A percentile compares a stretch with the other conserved stretches of the same genome.
Evolutionary conservation across 2,888 invertebrate species (phyloP).

Genomic region (Frankliniella intonsa): DNA sequence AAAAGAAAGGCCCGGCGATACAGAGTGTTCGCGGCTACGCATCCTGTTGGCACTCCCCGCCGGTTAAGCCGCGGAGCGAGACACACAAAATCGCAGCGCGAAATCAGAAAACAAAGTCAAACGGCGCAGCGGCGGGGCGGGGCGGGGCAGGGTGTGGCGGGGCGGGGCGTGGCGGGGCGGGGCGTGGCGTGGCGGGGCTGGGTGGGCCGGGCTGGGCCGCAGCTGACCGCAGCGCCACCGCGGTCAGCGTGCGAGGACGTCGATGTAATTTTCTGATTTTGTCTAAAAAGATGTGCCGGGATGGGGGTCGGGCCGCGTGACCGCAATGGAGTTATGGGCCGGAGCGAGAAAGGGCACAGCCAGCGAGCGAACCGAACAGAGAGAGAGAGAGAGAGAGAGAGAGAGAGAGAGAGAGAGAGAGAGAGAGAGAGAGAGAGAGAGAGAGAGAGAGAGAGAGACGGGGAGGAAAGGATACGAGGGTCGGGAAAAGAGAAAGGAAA

Average conservation of each 20-base stretch:
- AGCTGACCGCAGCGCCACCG: too few relatives aligned
- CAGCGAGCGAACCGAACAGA: not conserved
- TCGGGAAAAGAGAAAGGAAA: constrained; percentile 5
- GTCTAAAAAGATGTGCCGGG: not conserved
- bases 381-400: not conserved
- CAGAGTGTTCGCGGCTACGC: not conserved
- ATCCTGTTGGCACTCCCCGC: too few relatives aligned
- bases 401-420: constrained; percentile 15
- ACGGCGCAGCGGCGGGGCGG: too few relatives aligned
- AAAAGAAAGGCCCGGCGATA: not conserved
- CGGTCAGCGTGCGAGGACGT: not conserved
- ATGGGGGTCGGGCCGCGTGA: not conserved
- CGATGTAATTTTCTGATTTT: constrained; percentile 6
- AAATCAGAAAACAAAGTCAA: too few relatives aligned
- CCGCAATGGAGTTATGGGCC: constrained; percentile 2
- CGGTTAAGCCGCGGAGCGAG: too few relatives aligned
- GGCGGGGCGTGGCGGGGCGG: too few relatives aligned
- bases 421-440: not conserved
- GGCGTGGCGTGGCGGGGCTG: too few relatives aligned
- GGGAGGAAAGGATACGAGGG: not conserved
- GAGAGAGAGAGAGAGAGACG: constrained; percentile 14
- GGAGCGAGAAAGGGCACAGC: not conserved
- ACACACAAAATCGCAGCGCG: too few relatives aligned
- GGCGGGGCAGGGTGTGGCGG: too few relatives aligned
- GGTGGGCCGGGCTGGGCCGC: too few relatives aligned